Base-by-base conservation (phyloP, 1,140 invertebrate genomes). In the Euura lappo region DNA sequence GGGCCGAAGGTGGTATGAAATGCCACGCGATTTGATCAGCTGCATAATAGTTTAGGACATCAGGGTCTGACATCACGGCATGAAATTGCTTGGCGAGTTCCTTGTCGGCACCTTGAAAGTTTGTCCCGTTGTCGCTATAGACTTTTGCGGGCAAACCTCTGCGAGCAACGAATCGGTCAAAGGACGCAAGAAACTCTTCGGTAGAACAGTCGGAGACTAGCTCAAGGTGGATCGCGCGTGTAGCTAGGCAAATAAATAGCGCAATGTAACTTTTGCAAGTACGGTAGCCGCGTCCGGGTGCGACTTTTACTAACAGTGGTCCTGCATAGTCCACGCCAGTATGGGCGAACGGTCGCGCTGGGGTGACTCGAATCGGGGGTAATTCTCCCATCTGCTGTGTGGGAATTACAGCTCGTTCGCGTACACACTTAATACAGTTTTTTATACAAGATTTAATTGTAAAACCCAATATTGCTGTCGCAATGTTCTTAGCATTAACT, bases 311-410 rank as follows among this genome's bases (percentile, higher is more conserved):
- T 6, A 67, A 44, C 71, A 81, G 72, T 3, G 87, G 87, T 6
- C 87, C 87, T 10, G 82, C 82, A 74, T 80, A 88, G 72, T 88
- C 87, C 2, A 87, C 69, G 3, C 87, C 88, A 11, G 70, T 64
- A 45, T 79, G 74, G 10, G 71, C 13, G 72, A 88, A 89, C n/a
- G 82, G 74, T 6, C 72, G 68, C 6, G 77, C 45, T 13, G 77
- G 74, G 44, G 13, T 72, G 1, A 85, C 77, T 71, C 82, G 44
- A 3, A 68, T 64, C 4, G 67, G 11, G 6, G 75, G 75, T 69
- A 86, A 75, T 28, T 82, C 72, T 6, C 74, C 83, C 85, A 86
- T 86, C 6, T 77, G 79, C 11, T 71, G 44, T 7, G 73, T 60
- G 28, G 74, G 44, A 47, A 45, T n/a, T 6, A 79, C 75, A 43